These are phyloP conservation scores for Oikopleura vanhoeffeni DNA, from an alignment of 23 tunicate genomes.

Conservation along the genomic window DNA sequence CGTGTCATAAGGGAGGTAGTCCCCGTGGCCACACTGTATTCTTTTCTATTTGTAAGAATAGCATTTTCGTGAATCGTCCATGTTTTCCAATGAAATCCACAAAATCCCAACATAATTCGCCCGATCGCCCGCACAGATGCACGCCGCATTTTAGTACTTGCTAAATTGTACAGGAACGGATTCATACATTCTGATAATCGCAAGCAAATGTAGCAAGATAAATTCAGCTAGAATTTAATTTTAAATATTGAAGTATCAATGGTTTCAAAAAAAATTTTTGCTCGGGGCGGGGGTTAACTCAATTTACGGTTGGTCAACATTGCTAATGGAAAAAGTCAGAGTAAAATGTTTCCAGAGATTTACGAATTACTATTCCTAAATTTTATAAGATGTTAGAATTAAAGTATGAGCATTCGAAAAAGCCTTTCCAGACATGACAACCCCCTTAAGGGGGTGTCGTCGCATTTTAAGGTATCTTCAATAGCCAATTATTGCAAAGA, in stretches of 20 bases:
- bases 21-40: not conserved
- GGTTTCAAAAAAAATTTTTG: no score
- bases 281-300: not conserved
- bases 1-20: not conserved
- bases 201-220: not conserved
- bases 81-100: not conserved
- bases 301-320: no score
- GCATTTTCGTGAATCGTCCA: not conserved
- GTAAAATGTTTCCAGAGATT: no score
- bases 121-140: slow-evolving; percentile 4
- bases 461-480: no score
- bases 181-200: slow-evolving; percentile 4
- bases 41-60: not conserved
- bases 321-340: no score
- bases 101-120: not conserved
- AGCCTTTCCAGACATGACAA: no score
- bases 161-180: slow-evolving; percentile 2
- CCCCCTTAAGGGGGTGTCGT: no score
- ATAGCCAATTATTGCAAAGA: no score
- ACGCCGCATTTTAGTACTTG: slow-evolving; percentile 12
- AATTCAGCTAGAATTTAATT: not conserved
- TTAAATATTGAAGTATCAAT: no score
- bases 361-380: no score
- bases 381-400: no score
- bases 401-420: no score